Percentiles rank a stretch among this genome's conserved stretches.
Evolutionary conservation across 2,797 vertebrate genomes (phyloP).

Genomic region (Sebastes hubbsi): DNA sequence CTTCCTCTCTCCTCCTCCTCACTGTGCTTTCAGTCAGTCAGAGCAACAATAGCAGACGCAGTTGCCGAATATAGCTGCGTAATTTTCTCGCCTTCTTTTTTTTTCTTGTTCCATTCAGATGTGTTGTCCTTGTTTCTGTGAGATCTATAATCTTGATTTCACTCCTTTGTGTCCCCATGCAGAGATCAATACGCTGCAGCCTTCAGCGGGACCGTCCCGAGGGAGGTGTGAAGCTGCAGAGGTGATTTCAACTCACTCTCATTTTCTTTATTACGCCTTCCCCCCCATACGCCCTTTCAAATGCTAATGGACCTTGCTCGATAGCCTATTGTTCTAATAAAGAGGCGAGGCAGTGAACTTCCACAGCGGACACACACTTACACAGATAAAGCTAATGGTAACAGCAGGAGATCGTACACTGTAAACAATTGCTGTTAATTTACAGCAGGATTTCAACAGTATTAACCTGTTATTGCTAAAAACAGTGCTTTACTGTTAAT

Average conservation of each 20-base stretch:
- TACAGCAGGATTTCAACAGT: no score
- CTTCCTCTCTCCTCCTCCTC: background rate
- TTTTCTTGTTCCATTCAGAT: background rate
- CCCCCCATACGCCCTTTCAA: constrained; percentile 11
- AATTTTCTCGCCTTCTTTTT: background rate
- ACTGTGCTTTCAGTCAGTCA: background rate
- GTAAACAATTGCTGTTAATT: no score
- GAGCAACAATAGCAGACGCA: constrained; percentile 9
- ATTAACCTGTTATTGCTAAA: no score
- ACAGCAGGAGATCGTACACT: background rate
- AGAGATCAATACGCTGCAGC: background rate
- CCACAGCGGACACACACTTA: background rate
- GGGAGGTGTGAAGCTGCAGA: constrained; percentile 12
- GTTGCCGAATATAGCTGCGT: constrained; percentile 11
- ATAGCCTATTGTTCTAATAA: constrained; percentile 27
- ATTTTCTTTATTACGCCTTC: background rate
- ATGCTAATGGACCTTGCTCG: constrained; percentile 48
- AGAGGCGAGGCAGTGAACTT: constrained; percentile 16
- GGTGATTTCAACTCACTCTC: constrained; percentile 6
- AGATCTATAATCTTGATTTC: background rate
- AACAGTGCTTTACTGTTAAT: no score
- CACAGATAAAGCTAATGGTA: background rate
- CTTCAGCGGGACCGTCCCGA: constrained; percentile 53
- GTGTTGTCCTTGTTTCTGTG: background rate
- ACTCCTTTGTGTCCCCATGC: background rate